Conservation (phyloP, 2,888 invertebrate genomes). For the Listrodromus nycthemerus region DNA sequence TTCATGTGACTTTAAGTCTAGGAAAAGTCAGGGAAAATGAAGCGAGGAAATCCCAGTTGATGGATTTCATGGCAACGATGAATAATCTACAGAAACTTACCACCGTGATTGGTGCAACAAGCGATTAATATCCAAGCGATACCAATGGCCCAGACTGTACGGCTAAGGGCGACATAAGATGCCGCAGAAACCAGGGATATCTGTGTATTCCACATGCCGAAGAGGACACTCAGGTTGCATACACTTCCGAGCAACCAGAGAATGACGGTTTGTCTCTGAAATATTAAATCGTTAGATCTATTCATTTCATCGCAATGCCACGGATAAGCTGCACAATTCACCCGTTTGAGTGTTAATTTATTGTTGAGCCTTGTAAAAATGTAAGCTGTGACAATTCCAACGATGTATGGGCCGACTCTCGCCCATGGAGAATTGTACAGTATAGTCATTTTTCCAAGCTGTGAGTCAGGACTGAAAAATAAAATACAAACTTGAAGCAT, state of each 20-base stretch:
- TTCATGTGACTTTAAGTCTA: no score
- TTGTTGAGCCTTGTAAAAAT: conserved; percentile 79
- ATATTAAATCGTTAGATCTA: conserved; percentile 49
- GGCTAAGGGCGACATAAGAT: conserved; percentile 85
- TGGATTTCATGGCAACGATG: no score
- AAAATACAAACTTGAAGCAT: not conserved
- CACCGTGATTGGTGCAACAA: conserved; percentile 86
- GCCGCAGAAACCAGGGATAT: conserved; percentile 85
- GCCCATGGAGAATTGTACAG: conserved; percentile 84
- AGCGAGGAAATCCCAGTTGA: no score
- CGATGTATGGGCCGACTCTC: conserved; percentile 82
- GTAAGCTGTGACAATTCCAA: conserved; percentile 85
- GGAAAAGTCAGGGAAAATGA: no score
- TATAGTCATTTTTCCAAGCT: conserved; percentile 79
- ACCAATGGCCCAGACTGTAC: conserved; percentile 86
- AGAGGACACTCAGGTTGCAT: conserved; percentile 83
- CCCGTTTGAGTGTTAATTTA: conserved; percentile 74
- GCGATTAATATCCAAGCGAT: conserved; percentile 87
- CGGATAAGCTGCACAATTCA: conserved; percentile 60
- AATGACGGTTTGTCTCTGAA: conserved; percentile 75
- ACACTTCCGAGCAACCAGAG: conserved; percentile 83
- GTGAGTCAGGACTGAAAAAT: conserved; percentile 82
- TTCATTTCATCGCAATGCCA: not conserved
- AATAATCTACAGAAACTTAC: conserved; percentile 79
- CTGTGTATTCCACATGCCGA: conserved; percentile 83